phyloP scores from a whole-genome alignment of 2,113 vertebrate genomes.

The Odocoileus hemionus region DNA sequence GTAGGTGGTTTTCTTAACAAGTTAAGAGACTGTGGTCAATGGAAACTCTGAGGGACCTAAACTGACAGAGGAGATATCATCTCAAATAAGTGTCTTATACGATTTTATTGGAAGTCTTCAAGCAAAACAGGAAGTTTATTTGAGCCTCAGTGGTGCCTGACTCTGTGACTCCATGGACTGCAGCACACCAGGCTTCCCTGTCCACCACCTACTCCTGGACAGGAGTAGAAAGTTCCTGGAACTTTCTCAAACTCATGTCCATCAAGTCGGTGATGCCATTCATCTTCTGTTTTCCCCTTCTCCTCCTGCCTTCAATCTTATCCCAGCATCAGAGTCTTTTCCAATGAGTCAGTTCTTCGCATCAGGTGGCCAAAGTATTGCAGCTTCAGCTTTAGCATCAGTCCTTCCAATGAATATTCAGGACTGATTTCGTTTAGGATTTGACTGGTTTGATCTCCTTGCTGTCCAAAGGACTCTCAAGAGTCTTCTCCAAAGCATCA shows the following conservation, averaged over 20 bases:
- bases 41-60: background rate
- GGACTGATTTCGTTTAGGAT: background rate
- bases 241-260: background rate
- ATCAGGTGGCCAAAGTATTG: background rate
- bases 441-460: background rate
- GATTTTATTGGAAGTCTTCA: background rate
- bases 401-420: background rate
- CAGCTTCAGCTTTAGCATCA: background rate
- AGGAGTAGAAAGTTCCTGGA: background rate
- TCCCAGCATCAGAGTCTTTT: background rate
- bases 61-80: background rate
- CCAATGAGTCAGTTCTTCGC: rapidly evolving
- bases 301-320: background rate
- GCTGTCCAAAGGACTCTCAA: background rate
- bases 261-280: background rate
- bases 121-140: background rate
- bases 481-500: background rate
- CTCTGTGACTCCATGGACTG: background rate
- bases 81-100: background rate
- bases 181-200: background rate
- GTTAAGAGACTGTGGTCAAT: background rate
- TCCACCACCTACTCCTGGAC: background rate
- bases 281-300: background rate
- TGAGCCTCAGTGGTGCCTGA: background rate
- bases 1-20: background rate